Conservation (phyloP, 2,113 vertebrate genomes). For the Lepus americanus region DNA sequence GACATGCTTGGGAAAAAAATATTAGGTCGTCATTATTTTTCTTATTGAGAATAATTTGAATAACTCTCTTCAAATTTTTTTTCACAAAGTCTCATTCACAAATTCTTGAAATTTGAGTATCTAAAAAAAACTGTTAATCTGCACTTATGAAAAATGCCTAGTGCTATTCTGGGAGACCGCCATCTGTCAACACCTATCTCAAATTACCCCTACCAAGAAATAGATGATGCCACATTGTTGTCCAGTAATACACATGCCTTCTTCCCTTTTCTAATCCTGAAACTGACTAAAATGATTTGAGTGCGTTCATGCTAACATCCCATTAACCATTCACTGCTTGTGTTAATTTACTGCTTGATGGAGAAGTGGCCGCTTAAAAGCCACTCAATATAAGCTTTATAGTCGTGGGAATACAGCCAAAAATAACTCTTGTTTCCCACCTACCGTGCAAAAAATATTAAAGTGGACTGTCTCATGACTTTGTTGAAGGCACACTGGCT, state of each 20-base stretch:
- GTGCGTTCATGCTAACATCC: conserved; percentile 55
- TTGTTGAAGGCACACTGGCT: conserved; percentile 71
- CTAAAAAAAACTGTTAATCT: conserved; percentile 70
- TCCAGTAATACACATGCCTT: conserved; percentile 44
- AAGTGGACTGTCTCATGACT: conserved; percentile 82
- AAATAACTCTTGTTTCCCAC: conserved; percentile 77
- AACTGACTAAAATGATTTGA: conserved; percentile 67
- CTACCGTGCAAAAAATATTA: conserved; percentile 78
- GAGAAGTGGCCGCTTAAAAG: conserved; percentile 75
- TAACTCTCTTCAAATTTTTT: not conserved
- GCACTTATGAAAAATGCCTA: conserved; percentile 47
- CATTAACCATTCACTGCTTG: conserved; percentile 49
- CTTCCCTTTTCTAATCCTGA: not conserved
- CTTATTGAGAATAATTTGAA: not conserved
- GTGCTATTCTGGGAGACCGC: conserved; percentile 7
- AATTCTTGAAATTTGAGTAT: conserved; percentile 48
- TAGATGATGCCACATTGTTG: conserved; percentile 15
- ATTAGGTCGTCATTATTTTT: not conserved
- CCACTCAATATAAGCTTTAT: conserved; percentile 58
- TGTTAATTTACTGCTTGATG: conserved; percentile 78
- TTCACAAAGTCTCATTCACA: conserved; percentile 48
- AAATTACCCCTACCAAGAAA: conserved; percentile 61
- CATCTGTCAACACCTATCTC: conserved; percentile 43
- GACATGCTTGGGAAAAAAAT: not conserved
- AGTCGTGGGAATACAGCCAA: conserved; percentile 72